These are phyloP conservation scores for Nymphicus hollandicus DNA, from an alignment of 2,113 vertebrate species.

Conservation along the genomic window DNA sequence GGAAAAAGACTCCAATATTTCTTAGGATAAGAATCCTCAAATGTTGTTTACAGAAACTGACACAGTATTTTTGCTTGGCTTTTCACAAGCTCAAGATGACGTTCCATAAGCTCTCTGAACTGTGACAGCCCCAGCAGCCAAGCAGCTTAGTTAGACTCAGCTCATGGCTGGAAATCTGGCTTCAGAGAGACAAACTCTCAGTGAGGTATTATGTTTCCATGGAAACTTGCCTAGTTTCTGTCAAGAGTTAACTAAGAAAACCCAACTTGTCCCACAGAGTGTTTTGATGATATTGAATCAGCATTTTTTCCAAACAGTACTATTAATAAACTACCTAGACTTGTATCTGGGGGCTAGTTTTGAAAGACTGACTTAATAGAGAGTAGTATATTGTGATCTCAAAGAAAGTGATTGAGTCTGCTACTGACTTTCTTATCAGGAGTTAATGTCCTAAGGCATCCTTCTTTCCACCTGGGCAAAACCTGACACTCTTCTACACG, in stretches of 20 bases:
- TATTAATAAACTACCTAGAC: not conserved
- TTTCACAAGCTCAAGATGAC: slow-evolving; percentile 3
- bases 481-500: not conserved
- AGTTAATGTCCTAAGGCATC: not conserved
- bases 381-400: not conserved
- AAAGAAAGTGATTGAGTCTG: not conserved
- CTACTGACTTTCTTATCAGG: not conserved
- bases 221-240: slow-evolving; percentile 14
- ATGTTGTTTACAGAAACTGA: slow-evolving; percentile 4
- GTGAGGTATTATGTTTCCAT: slow-evolving; percentile 19
- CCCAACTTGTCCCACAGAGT: not conserved
- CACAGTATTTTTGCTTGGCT: not conserved
- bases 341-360: not conserved
- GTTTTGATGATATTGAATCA: not conserved
- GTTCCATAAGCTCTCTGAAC: not conserved
- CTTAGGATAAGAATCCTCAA: not conserved
- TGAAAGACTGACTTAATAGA: not conserved
- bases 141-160: not conserved
- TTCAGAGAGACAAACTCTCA: not conserved
- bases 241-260: not conserved
- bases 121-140: not conserved
- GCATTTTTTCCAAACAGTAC: not conserved
- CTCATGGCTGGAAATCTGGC: not conserved
- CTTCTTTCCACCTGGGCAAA: not conserved
- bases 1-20: not conserved